A percentile compares a stretch with the other conserved stretches of the same genome.
Evolutionary conservation across 1,140 invertebrate genomes (phyloP).

Genomic region (Papilio polyxenes): DNA sequence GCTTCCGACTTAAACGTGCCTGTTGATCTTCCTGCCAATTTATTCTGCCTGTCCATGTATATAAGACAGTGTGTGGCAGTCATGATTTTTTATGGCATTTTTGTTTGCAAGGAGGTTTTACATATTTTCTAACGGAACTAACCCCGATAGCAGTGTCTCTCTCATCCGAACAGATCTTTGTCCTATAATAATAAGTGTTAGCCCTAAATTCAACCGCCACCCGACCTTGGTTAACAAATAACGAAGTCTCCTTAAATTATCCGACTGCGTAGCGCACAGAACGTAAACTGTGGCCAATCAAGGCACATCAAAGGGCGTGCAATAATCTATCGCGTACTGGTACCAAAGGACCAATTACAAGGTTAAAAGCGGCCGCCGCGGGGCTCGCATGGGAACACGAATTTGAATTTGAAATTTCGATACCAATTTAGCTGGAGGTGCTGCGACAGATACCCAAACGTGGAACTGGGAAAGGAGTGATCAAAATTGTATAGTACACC

Average conservation of each 20-base stretch:
- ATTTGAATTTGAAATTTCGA: slow-evolving; percentile 77
- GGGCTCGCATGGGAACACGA: slow-evolving; percentile 62
- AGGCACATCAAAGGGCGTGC: slow-evolving; percentile 68
- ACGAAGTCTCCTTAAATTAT: slow-evolving; percentile 42
- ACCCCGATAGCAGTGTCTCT: no score
- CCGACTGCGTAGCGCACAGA: slow-evolving; percentile 41
- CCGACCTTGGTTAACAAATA: slow-evolving; percentile 46
- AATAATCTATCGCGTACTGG: slow-evolving; percentile 51
- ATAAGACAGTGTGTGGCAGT: no score
- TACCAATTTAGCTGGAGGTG: slow-evolving; percentile 75
- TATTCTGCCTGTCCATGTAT: no score
- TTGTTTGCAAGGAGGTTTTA: no score
- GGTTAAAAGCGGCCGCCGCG: slow-evolving; percentile 65
- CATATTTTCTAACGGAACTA: no score
- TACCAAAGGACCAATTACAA: slow-evolving; percentile 72
- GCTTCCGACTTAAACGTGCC: no score
- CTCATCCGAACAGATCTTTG: no score
- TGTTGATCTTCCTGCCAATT: no score
- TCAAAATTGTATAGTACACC: slow-evolving; percentile 59
- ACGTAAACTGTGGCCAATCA: slow-evolving; percentile 54
- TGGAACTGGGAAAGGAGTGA: slow-evolving; percentile 62
- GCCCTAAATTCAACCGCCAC: slow-evolving; percentile 6
- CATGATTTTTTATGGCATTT: no score
- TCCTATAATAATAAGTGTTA: no score
- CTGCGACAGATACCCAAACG: slow-evolving; percentile 68